Percentiles rank a stretch among this genome's conserved stretches.
These are phyloP conservation scores for Anthopleura sola DNA, from an alignment of 64 coral and sea anemone genomes.

Conservation along the genomic window DNA sequence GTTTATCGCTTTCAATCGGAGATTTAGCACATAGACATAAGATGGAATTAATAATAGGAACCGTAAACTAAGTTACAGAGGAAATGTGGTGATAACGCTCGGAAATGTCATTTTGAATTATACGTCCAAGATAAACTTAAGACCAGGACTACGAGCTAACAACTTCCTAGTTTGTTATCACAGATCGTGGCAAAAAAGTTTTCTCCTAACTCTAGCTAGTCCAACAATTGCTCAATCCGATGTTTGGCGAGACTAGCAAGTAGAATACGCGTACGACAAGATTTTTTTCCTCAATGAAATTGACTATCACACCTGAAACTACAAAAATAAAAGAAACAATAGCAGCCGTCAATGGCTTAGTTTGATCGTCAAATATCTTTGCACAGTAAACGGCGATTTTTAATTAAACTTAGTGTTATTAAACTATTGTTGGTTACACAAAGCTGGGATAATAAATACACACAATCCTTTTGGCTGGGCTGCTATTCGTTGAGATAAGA, in stretches of 20 bases:
- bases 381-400: constrained; percentile 97
- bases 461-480: constrained; percentile 44
- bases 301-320: constrained; percentile 71
- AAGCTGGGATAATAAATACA: constrained; percentile 88
- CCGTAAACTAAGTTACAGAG: constrained; percentile 44
- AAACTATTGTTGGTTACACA: constrained; percentile 98
- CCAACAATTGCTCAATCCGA: constrained; percentile 1
- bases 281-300: background rate
- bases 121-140: constrained; percentile 12
- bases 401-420: constrained; percentile 99
- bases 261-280: constrained; percentile 15
- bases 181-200: background rate
- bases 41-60: constrained; percentile 50
- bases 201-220: background rate
- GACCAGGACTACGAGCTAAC: background rate
- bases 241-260: constrained; percentile 7
- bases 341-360: constrained; percentile 65
- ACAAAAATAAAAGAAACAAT: constrained; percentile 77
- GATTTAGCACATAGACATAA: constrained; percentile 17
- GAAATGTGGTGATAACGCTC: constrained; percentile 57
- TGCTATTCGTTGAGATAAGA: constrained; percentile 64
- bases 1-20: constrained; percentile 13
- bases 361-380: constrained; percentile 95
- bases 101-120: constrained; percentile 63
- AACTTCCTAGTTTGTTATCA: background rate